Base-by-base conservation (phyloP, 2,888 invertebrate genomes). In the Cabera pusaria region DNA sequence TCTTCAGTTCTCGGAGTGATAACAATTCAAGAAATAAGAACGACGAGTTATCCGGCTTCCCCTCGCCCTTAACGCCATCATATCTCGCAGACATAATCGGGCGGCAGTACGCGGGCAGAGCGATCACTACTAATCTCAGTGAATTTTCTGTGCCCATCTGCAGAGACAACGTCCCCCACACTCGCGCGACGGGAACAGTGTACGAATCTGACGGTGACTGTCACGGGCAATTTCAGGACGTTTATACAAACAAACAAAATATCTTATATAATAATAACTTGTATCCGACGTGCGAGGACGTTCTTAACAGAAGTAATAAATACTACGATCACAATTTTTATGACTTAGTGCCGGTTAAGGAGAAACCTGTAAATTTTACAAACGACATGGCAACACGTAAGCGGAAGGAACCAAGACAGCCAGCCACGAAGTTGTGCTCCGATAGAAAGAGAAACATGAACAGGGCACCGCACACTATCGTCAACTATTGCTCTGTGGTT, bases 281-380 rank as follows among this genome's bases (percentile, higher is more conserved):
- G 12, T 29, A 26, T 35, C 14, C 52, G 10, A 25, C 45, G 5
- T 51, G 46, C 31, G 38, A 49, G 16, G 18, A 48, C 5, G 40
- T 52, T 17, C 49, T 50, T 17, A 56, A 51, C 6, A 59, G 55
- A 6, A n/a, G n/a, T n/a, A 56, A 58, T 10, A 38, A 52, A 18
- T 81, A 73, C 51, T 79, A 85, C 33, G 77, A 86, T 43, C 70
- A 81, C 1, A 74, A 70, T 33, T 58, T 72, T 16, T 84, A 84
- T 25, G 87, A 87, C 45, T 45, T 84, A 7, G 49, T 79, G 8
- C 86, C 86, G 1, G 85, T 86, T 1, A 85, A 69, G 52, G 85
- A 86, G 48, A 71, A 65, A 12, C 27, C 70, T 1, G 7, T 48
- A 2, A 71, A 64, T 50, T 36, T 39, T 7, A 53, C 50, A 32